phyloP scores from a whole-genome alignment of 2,888 invertebrate genomes.

The Lutraria lutraria region DNA sequence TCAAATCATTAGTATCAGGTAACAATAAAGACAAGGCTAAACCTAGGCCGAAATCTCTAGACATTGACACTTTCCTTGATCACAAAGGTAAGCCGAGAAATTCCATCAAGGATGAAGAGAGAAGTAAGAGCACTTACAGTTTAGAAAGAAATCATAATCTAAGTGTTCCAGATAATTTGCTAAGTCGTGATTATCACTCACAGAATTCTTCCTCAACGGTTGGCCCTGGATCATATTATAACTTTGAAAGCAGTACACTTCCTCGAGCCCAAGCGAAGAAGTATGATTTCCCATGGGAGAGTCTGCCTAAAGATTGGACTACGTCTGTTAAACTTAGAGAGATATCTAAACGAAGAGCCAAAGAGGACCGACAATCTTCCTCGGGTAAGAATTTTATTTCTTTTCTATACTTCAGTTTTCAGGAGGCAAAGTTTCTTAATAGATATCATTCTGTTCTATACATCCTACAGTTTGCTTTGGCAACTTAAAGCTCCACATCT shows the following conservation, averaged over 20 bases:
- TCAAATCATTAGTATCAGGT: constrained; percentile 75
- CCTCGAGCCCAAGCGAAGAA: constrained; percentile 80
- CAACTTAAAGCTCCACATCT: too few relatives aligned
- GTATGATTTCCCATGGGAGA: constrained; percentile 83
- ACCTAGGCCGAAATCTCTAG: constrained; percentile 80
- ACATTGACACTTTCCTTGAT: constrained; percentile 75
- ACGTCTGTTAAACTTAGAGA: constrained; percentile 82
- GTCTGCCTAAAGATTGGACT: constrained; percentile 84
- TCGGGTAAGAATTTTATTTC: constrained; percentile 77
- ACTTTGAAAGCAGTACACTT: constrained; percentile 80
- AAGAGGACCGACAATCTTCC: constrained; percentile 83
- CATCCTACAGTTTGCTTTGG: too few relatives aligned
- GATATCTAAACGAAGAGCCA: constrained; percentile 80
- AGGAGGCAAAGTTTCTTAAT: too few relatives aligned
- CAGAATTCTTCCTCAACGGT: constrained; percentile 63
- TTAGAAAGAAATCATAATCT: constrained; percentile 73
- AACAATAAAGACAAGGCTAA: constrained; percentile 69
- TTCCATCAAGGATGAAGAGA: constrained; percentile 72
- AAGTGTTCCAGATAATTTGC: constrained; percentile 77
- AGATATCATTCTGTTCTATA: too few relatives aligned
- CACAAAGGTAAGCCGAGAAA: constrained; percentile 28
- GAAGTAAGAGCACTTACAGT: constrained; percentile 68
- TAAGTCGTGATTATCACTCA: constrained; percentile 45
- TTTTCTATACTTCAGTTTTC: not conserved
- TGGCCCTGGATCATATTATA: constrained; percentile 81